These are phyloP conservation scores for Felis catus DNA, from an alignment of 2,113 vertebrate species.

Conservation along the genomic window DNA sequence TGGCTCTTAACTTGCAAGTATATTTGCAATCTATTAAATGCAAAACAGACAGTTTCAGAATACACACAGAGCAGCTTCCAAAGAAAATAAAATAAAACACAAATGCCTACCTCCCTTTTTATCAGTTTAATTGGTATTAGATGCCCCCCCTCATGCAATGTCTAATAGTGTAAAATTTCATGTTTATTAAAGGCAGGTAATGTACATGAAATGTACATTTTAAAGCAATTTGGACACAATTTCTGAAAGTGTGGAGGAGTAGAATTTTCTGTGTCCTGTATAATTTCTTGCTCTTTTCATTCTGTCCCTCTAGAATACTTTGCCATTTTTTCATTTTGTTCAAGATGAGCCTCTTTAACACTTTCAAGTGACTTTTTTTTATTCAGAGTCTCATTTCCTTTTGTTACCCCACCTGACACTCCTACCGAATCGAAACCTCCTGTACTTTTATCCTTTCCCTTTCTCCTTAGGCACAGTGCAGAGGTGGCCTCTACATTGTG, in stretches of 20 bases:
- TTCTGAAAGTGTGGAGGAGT: not conserved
- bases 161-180: not conserved
- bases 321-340: conserved; percentile 13
- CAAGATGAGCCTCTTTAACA: not conserved
- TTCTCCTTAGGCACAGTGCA: not conserved
- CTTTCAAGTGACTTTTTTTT: conserved; percentile 44
- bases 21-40: conserved; percentile 75
- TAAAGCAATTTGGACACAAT: not conserved
- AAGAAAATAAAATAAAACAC: not conserved
- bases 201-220: not conserved
- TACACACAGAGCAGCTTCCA: conserved; percentile 49
- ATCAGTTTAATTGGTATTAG: not conserved
- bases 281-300: not conserved
- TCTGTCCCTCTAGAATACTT: not conserved
- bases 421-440: not conserved
- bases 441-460: not conserved
- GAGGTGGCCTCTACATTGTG: no score
- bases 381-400: not conserved
- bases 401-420: not conserved
- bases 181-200: not conserved
- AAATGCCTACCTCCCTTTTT: not conserved
- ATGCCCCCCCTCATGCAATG: not conserved
- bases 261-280: not conserved
- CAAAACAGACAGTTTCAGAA: conserved; percentile 49
- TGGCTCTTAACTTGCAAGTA: conserved; percentile 66